A percentile compares a stretch with the other conserved stretches of the same genome.
Evolutionary conservation across 2,888 invertebrate species (phyloP).

Genomic region (Troilus luridus): DNA sequence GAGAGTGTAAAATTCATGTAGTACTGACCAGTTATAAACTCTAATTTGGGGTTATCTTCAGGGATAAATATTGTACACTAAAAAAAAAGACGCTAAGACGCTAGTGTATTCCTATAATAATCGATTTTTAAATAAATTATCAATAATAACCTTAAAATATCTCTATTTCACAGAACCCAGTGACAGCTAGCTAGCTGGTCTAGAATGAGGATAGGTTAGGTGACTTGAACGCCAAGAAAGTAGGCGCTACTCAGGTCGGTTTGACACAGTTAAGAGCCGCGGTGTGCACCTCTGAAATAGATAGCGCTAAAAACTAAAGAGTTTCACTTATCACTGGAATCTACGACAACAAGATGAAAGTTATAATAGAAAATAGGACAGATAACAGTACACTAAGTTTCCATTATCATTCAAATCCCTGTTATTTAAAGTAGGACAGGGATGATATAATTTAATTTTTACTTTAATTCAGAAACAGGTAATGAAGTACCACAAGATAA

Average conservation of each 20-base stretch:
- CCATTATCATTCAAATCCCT: constrained; percentile 22
- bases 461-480: not conserved
- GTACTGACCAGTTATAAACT: too few relatives aligned
- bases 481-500: not conserved
- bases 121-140: too few relatives aligned
- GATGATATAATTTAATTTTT: not conserved
- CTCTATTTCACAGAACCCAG: not conserved
- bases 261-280: constrained; percentile 19
- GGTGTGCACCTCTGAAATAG: not conserved
- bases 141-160: not conserved
- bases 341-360: not conserved
- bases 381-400: not conserved
- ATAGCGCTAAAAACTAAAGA: constrained; percentile 21
- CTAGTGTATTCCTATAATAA: too few relatives aligned
- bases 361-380: not conserved
- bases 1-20: too few relatives aligned
- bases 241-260: not conserved
- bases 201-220: not conserved
- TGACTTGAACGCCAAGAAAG: constrained; percentile 39
- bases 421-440: not conserved
- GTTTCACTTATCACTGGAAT: not conserved
- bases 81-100: too few relatives aligned
- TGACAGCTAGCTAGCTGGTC: not conserved
- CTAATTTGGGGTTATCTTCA: too few relatives aligned
- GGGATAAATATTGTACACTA: too few relatives aligned